Base-by-base conservation (phyloP, 2,888 invertebrate species). In the Xestia ashworthii region DNA sequence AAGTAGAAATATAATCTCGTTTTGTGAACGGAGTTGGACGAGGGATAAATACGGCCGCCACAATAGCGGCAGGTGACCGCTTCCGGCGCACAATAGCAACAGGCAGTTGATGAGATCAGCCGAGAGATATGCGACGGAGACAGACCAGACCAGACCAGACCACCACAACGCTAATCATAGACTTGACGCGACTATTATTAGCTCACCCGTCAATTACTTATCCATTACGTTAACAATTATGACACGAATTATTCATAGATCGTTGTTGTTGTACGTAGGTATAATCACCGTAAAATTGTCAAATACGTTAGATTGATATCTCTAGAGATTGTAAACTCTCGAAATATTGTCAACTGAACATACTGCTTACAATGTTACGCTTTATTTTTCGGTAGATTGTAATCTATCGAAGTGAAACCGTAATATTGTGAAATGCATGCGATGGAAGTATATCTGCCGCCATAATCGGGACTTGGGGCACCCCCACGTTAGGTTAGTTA, bases 81-180 rank as follows among this genome's bases (percentile, higher is more conserved):
- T 76, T 85, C 83, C 82, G 75, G 74, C 68, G 69, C 71, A 87
- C 86, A 87, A 89, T 83, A 88, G 91, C 90, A 91, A 90, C 91
- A 92, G 92, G 91, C 91, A 82, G 90, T 87, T 89, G 87, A 90
- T 91, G 89, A 88, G 87, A 89, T 89, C 86, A 80, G 83, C 71
- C 84, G 77, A 81, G 79, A 86, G 73, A 77, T 74, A 84, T 58
- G 71, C 62, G 76, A 68, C 62, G 50, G 64, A 53, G 46, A 44
- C 8, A 16, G 9, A 38, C 38, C 32, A 32, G 32, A 38, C 38
- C 32, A 32, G 32, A 32, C 32, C 58, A 58, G 32, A 68, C 55
- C 65, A 53, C 46, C 69, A 60, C 25, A 16, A 32, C 16, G 60
- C 84, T 81, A 71, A 84, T 87, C 78, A 78, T 81, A 81, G 74